Conservation (phyloP, 2,113 vertebrate genomes). For the Hippotragus niger region DNA sequence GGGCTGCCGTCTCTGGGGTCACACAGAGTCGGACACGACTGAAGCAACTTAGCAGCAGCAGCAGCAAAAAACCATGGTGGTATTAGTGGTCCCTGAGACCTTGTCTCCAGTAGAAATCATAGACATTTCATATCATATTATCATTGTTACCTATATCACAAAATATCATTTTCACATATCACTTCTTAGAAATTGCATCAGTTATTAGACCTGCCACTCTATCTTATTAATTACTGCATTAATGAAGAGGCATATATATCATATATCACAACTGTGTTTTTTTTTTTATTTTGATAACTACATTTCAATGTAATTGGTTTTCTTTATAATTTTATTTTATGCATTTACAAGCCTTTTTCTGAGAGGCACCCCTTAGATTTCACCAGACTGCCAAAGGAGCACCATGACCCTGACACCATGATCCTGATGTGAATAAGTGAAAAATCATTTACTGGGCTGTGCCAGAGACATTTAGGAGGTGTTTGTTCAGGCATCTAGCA, state of each 20-base stretch:
- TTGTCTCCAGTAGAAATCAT: constrained; percentile 47
- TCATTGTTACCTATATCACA: background rate
- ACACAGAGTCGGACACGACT: no score
- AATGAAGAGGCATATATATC: constrained; percentile 54
- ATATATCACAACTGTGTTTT: background rate
- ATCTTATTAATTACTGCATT: constrained; percentile 66
- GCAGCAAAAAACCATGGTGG: background rate
- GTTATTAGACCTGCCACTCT: constrained; percentile 68
- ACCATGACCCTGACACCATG: background rate
- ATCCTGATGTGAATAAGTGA: background rate
- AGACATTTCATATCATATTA: constrained; percentile 59
- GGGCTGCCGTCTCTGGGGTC: no score
- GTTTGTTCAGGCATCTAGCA: background rate
- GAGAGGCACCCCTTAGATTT: background rate
- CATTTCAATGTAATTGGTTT: constrained; percentile 66
- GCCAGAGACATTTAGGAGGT: background rate
- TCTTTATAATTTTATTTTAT: constrained; percentile 61
- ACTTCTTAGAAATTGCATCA: constrained; percentile 55
- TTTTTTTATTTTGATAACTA: constrained; percentile 64
- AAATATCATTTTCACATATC: constrained; percentile 64
- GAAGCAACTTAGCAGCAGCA: no score
- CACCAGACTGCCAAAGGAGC: background rate
- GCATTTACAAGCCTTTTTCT: constrained; percentile 29
- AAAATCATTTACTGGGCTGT: background rate
- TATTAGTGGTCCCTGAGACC: constrained; percentile 3